phyloP scores from a whole-genome alignment of 2,888 invertebrate genomes.

The Bombylius major region DNA sequence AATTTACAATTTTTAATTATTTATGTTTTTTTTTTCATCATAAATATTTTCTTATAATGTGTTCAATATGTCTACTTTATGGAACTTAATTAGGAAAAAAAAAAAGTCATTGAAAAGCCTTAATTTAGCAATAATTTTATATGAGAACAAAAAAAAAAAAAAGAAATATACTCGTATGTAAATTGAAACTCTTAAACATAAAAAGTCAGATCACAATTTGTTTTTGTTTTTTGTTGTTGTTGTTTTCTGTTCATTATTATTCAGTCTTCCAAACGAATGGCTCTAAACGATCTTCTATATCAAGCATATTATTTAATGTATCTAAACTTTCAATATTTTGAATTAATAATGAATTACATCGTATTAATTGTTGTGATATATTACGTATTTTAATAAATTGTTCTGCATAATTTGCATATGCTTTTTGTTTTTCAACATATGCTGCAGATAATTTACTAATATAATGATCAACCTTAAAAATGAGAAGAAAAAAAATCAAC shows the following conservation, averaged over 20 bases:
- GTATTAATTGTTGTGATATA: slow-evolving; percentile 66
- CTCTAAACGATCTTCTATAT: slow-evolving; percentile 69
- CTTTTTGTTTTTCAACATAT: slow-evolving; percentile 69
- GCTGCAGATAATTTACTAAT: slow-evolving; percentile 53
- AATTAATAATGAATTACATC: slow-evolving; percentile 69
- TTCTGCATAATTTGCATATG: slow-evolving; percentile 75
- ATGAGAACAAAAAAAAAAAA: no score
- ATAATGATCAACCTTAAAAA: slow-evolving; percentile 52
- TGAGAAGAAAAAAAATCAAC: slow-evolving; percentile 13
- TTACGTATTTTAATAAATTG: slow-evolving; percentile 71
- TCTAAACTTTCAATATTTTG: slow-evolving; percentile 78
- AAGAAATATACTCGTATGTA: no score
- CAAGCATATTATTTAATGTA: slow-evolving; percentile 68
- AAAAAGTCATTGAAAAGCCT: no score
- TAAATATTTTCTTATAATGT: no score
- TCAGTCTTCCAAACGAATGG: slow-evolving; percentile 33
- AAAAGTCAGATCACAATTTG: no score
- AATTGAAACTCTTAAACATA: no score
- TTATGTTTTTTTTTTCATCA: no score
- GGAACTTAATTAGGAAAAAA: no score
- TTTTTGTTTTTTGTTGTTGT: no score
- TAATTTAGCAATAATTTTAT: no score
- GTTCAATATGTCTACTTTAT: no score
- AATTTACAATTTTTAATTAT: no score
- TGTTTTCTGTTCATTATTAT: not conserved